Evolutionary conservation across 2,888 invertebrate species (phyloP).

Genomic region (Lasioglossum malachurum): DNA sequence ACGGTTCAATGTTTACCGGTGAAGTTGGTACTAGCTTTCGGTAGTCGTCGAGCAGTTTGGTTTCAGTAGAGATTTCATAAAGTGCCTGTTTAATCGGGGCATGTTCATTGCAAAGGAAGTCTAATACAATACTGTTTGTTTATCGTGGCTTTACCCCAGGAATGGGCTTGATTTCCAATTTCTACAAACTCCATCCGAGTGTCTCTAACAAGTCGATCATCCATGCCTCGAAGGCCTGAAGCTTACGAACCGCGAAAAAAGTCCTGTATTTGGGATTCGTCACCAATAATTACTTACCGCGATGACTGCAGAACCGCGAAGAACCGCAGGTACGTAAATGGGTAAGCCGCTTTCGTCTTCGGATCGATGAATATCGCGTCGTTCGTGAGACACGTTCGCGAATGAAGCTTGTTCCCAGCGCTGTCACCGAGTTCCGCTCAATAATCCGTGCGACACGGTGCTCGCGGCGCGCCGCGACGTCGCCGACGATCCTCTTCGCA

Average conservation of each 20-base stretch:
- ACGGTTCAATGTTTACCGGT: background rate
- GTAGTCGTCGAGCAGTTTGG: background rate
- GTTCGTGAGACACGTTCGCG: background rate
- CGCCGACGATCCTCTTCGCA: background rate
- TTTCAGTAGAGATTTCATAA: background rate
- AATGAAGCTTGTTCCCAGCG: background rate
- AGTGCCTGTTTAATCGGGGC: background rate
- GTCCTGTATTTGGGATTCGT: too few relatives aligned
- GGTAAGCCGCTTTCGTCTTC: background rate
- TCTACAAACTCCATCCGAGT: too few relatives aligned
- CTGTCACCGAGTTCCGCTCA: constrained; percentile 1
- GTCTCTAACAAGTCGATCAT: background rate
- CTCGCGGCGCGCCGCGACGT: background rate
- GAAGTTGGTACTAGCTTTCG: background rate
- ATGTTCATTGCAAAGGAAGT: too few relatives aligned
- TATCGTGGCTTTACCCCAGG: too few relatives aligned
- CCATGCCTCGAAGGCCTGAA: too few relatives aligned
- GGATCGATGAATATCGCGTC: constrained; percentile 23
- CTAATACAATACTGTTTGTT: background rate
- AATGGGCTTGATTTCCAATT: too few relatives aligned
- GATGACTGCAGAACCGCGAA: too few relatives aligned
- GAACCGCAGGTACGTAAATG: background rate
- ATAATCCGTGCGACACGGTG: constrained; percentile 1
- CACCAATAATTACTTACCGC: too few relatives aligned
- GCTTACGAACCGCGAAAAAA: too few relatives aligned